Evolutionary conservation across 2,113 vertebrate genomes (phyloP), one percentile per base, ranked within the genome.

Genomic region (Desmodus rotundus): DNA sequence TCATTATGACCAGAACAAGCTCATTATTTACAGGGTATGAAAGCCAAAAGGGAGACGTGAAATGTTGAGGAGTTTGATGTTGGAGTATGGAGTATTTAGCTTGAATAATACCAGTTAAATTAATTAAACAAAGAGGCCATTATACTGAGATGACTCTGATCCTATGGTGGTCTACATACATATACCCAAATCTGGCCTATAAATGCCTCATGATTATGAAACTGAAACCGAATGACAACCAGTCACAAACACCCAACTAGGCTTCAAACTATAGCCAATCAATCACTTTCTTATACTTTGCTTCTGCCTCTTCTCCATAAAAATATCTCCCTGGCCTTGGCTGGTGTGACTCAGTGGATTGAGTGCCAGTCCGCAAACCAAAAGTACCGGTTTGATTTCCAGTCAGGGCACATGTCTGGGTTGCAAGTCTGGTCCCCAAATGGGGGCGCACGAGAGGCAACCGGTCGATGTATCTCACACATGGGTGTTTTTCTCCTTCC

Each of bases 41-140:
- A 65, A 52, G 72, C 28, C 41, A 67, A 31, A 95, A 78, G 4
- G 68, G 13, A 67, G 31, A 87, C 33, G 92, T n/a, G 31, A 67
- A 92, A 95, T 56, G 36, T 86, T 87, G 41, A 76, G 10, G 43
- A 89, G n/a, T 72, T 95, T 95, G 45, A 72, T 89, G 38, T 56
- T 82, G 33, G 26, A 80, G 22, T 43, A 33, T 54, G 45, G 17
- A 36, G 36, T 82, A 70, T 61, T 85, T 74, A 82, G 12, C 65
- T 96, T 28, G 33, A 82, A 85, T 80, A 88, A 88, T 45, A 54
- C 36, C 45, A 65, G 45, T 89, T 94, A 83, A 89, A 65, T 82
- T 89, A 81, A 81, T 67, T 45, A 94, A 45, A 26, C 45, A 45
- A 94, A 19, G 8, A 63, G 38, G 36, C 16, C 38, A 54, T 83